phyloP scores from a whole-genome alignment of 1,140 invertebrate genomes.

The Oryzaephilus surinamensis region DNA sequence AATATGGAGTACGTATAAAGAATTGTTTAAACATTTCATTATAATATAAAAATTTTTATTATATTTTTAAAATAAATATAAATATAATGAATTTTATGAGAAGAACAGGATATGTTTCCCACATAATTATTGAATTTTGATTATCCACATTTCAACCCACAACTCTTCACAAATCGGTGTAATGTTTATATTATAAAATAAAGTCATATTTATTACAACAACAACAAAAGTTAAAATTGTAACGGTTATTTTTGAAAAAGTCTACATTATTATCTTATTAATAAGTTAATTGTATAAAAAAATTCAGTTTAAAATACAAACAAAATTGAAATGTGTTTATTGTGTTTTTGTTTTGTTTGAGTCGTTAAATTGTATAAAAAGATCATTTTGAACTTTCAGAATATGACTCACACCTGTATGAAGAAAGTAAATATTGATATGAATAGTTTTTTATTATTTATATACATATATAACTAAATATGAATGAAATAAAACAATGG shows the following conservation, averaged over 20 bases:
- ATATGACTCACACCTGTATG: slow-evolving; percentile 13
- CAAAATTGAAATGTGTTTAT: not conserved
- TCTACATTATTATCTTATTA: not conserved
- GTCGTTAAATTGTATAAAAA: not conserved
- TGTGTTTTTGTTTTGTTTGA: not conserved
- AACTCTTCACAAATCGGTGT: too few relatives aligned
- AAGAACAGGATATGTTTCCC: too few relatives aligned
- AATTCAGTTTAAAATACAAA: not conserved
- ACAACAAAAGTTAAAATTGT: not conserved
- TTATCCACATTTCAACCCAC: too few relatives aligned
- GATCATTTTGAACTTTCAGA: slow-evolving; percentile 11
- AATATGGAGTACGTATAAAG: too few relatives aligned
- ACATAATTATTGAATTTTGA: too few relatives aligned
- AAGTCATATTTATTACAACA: not conserved
- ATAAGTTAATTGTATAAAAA: not conserved
- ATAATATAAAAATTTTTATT: too few relatives aligned
- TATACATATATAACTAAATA: not conserved
- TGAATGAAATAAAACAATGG: not conserved
- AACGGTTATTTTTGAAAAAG: not conserved
- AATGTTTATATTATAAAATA: not conserved
- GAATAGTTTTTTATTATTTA: not conserved
- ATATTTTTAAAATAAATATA: too few relatives aligned
- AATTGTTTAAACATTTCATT: too few relatives aligned
- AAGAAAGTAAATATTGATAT: slow-evolving; percentile 14
- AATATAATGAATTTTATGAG: too few relatives aligned